Conservation (phyloP, 2,113 vertebrate species). For the Pomatorhinus ruficollis region DNA sequence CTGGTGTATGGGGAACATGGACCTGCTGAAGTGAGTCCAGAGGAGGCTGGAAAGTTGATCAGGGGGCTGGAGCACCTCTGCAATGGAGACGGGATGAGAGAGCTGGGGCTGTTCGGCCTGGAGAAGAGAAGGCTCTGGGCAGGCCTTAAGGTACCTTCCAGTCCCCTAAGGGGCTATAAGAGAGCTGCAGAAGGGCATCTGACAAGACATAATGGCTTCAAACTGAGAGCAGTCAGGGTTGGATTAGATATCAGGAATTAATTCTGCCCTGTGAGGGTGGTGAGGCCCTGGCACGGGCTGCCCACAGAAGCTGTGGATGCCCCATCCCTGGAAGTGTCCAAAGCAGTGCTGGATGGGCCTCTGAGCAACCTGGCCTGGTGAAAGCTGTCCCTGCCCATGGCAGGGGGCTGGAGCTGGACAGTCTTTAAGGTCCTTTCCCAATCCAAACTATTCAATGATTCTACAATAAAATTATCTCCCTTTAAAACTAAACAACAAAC, state of each 20-base stretch:
- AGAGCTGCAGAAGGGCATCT: not conserved
- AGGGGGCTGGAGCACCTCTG: not conserved
- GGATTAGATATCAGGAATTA: not conserved
- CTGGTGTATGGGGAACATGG: rapidly evolving
- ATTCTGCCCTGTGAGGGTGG: not conserved
- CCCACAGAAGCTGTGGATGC: not conserved
- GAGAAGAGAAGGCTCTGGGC: not conserved
- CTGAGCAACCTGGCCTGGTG: not conserved
- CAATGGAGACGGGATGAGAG: not conserved
- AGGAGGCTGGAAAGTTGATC: no score
- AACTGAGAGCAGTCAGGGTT: not conserved
- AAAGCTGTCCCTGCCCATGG: not conserved
- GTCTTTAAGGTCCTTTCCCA: not conserved
- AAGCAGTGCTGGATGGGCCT: rapidly evolving
- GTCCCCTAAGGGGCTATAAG: not conserved
- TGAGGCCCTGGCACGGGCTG: not conserved
- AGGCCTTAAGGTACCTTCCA: not conserved
- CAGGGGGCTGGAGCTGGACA: not conserved
- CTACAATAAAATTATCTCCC: not conserved
- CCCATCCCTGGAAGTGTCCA: not conserved
- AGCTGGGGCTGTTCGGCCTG: not conserved
- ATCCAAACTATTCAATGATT: not conserved
- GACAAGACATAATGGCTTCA: not conserved
- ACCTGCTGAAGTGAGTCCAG: not conserved
- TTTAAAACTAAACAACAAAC: not conserved